These are phyloP conservation scores for Erannis defoliaria DNA, from an alignment of 2,888 invertebrate species.

Conservation along the genomic window DNA sequence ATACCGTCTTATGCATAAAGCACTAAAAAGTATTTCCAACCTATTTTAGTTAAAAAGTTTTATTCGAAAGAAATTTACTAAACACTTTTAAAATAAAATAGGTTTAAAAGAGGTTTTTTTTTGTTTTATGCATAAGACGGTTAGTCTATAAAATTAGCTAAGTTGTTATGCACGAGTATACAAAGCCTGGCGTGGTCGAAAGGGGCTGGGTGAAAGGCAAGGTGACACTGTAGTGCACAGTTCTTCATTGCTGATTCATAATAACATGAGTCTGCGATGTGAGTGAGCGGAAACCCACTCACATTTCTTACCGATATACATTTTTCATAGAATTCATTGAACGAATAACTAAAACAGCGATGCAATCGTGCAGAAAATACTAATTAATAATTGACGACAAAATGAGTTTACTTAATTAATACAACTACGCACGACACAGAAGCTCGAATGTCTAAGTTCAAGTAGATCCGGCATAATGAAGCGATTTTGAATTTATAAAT, in stretches of 20 bases:
- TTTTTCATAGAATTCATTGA: no score
- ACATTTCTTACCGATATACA: no score
- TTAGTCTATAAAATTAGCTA: no score
- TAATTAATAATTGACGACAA: not conserved
- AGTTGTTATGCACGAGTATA: slow-evolving; percentile 27
- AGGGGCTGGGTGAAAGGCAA: slow-evolving; percentile 47
- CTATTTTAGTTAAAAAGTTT: no score
- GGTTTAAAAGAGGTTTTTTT: no score
- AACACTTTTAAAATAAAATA: no score
- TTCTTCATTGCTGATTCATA: slow-evolving; percentile 17
- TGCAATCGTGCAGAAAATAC: not conserved
- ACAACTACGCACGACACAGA: not conserved
- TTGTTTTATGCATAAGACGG: no score
- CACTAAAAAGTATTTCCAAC: no score
- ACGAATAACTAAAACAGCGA: not conserved
- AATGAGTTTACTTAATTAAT: not conserved
- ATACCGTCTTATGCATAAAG: no score
- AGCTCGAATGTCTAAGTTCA: not conserved
- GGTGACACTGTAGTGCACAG: slow-evolving; percentile 18
- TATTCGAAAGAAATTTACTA: no score
- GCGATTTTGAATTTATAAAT: slow-evolving; percentile 2
- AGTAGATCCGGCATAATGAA: slow-evolving; percentile 19
- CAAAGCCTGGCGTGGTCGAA: slow-evolving; percentile 36
- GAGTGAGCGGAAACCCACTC: not conserved
- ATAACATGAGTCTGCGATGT: no score